A percentile compares a stretch with the other conserved stretches of the same genome.
Conservation (phyloP, 2,888 invertebrate species). For the Callinectes sapidus region DNA sequence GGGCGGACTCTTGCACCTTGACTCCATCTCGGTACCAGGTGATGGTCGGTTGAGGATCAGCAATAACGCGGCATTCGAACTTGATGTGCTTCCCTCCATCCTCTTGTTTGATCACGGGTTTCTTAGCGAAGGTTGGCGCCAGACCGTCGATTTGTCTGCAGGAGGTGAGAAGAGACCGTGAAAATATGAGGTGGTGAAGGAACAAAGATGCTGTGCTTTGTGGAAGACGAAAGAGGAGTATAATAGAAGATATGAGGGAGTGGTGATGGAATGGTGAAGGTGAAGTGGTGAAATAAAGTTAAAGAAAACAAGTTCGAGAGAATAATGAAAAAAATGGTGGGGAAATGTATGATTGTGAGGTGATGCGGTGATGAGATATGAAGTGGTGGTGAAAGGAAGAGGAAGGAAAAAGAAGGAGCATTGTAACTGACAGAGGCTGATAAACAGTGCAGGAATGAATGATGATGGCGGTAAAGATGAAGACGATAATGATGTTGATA, state of each 20-base stretch:
- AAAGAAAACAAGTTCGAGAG: not conserved
- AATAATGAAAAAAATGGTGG: not conserved
- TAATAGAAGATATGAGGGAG: no score
- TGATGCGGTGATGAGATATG: not conserved
- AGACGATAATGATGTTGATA: not conserved
- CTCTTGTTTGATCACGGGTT: slow-evolving; percentile 97
- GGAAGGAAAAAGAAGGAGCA: not conserved
- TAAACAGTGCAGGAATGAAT: not conserved
- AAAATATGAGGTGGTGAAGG: not conserved
- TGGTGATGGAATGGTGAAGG: not conserved
- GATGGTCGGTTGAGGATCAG: slow-evolving; percentile 92
- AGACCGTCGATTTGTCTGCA: slow-evolving; percentile 96
- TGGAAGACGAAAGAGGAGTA: not conserved
- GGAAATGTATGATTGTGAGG: not conserved
- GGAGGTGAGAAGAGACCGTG: not conserved
- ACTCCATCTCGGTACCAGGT: slow-evolving; percentile 92
- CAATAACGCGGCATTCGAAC: slow-evolving; percentile 95
- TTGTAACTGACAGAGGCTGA: not conserved
- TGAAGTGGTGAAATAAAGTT: slow-evolving; percentile 3
- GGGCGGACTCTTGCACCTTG: slow-evolving; percentile 86
- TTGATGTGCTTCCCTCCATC: slow-evolving; percentile 94
- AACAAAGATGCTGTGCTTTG: not conserved
- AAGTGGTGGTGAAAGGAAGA: not conserved
- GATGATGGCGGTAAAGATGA: no score
- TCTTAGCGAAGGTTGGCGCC: slow-evolving; percentile 98